phyloP scores from a whole-genome alignment of 2,888 invertebrate species.

The Platycheirus albimanus region DNA sequence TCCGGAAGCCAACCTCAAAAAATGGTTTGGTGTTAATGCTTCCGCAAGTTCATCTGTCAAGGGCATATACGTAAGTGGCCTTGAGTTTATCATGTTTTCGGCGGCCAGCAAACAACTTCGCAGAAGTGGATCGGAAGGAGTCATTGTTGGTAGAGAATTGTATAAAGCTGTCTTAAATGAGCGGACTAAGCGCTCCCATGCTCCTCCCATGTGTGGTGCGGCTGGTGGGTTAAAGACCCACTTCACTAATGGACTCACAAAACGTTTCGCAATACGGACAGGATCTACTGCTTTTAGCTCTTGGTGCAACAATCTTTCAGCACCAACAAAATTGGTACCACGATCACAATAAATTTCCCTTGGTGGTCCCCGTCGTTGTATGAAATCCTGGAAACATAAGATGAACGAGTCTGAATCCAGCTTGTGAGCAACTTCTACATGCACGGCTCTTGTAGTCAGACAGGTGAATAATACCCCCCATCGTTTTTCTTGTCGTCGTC shows the following conservation, averaged over 20 bases:
- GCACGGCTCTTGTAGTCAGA: not conserved
- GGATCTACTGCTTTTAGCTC: no score
- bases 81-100: constrained; percentile 71
- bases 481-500: not conserved
- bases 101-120: constrained; percentile 24
- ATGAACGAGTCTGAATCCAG: not conserved
- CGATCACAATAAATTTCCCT: not conserved
- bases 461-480: not conserved
- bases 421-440: not conserved
- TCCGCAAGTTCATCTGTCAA: constrained; percentile 43
- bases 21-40: constrained; percentile 75
- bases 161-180: constrained; percentile 56
- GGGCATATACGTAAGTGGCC: constrained; percentile 33
- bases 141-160: not conserved
- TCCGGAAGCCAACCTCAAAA: constrained; percentile 52
- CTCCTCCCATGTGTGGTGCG: constrained; percentile 71
- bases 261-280: not conserved
- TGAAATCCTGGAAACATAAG: not conserved
- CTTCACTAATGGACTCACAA: constrained; percentile 17
- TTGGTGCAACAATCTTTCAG: no score
- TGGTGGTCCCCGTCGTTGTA: not conserved
- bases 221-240: constrained; percentile 75
- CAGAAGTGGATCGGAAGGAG: constrained; percentile 15
- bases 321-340: not conserved
- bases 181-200: constrained; percentile 49